Evolutionary conservation across 2,888 invertebrate species (phyloP).

Genomic region (Tolmerus cingulatus): DNA sequence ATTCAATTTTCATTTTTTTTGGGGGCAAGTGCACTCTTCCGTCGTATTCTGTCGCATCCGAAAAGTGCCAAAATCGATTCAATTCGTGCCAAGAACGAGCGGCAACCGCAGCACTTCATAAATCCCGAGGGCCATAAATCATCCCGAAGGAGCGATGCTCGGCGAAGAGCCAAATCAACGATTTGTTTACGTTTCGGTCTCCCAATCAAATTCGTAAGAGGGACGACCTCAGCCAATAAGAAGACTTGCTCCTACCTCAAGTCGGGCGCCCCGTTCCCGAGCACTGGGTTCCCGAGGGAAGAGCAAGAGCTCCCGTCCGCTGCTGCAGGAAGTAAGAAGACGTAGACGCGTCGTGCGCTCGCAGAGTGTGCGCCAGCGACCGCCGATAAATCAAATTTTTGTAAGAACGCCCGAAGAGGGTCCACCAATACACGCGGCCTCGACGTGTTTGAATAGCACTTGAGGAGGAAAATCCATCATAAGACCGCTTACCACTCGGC

Average conservation of each 20-base stretch:
- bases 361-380: conserved; percentile 19
- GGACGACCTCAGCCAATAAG: conserved; percentile 48
- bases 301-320: background rate
- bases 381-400: conserved; percentile 21
- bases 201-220: conserved; percentile 49
- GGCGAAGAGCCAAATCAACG: conserved; percentile 18
- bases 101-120: background rate
- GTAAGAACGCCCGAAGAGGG: background rate
- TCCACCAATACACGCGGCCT: background rate
- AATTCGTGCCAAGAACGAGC: background rate
- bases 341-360: background rate
- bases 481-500: conserved; percentile 42
- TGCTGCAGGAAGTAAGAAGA: background rate
- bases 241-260: conserved; percentile 38
- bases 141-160: background rate
- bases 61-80: background rate
- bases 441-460: conserved; percentile 47
- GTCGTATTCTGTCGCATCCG: background rate
- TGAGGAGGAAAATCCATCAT: conserved; percentile 47
- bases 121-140: conserved; percentile 29
- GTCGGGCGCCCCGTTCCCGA: conserved; percentile 1
- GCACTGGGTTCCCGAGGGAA: background rate
- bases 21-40: conserved; percentile 3
- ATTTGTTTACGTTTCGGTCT: conserved; percentile 41
- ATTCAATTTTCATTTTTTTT: background rate